A percentile compares a stretch with the other conserved stretches of the same genome.
These are phyloP conservation scores for Tenthredo distinguenda DNA, from an alignment of 2,888 invertebrate species.

Conservation along the genomic window DNA sequence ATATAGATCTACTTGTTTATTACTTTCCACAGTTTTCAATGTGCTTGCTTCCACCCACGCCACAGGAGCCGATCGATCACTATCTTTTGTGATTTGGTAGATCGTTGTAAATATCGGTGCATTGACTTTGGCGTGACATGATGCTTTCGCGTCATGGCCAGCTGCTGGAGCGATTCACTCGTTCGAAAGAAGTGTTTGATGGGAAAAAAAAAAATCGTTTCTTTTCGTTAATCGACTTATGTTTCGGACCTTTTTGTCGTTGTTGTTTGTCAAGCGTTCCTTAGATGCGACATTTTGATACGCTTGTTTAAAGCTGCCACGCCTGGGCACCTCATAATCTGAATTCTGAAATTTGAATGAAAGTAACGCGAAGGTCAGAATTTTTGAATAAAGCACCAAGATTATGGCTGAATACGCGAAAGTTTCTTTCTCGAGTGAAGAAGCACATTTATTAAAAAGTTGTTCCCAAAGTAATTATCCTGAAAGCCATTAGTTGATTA, in stretches of 20 bases:
- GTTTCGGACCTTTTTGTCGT: not conserved
- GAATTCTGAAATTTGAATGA: not conserved
- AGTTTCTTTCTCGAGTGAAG: constrained; percentile 18
- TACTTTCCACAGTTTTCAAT: constrained; percentile 3
- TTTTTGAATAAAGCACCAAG: not conserved
- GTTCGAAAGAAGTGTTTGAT: not conserved
- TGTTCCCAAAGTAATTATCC: constrained; percentile 9
- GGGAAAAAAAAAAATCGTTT: not conserved
- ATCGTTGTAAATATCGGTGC: not conserved
- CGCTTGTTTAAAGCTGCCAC: not conserved
- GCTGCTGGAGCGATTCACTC: not conserved
- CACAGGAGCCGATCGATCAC: constrained; percentile 22
- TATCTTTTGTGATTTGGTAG: not conserved
- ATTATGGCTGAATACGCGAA: not conserved
- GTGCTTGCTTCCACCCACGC: constrained; percentile 14
- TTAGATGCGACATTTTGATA: not conserved
- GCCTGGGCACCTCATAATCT: not conserved
- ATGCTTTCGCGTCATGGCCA: constrained; percentile 1
- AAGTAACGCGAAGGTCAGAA: not conserved
- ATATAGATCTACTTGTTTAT: constrained; percentile 43
- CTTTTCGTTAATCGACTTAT: not conserved
- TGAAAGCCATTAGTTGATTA: constrained; percentile 51
- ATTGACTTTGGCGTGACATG: not conserved
- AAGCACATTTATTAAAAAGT: constrained; percentile 39
- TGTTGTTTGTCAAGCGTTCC: not conserved